Percentiles rank a stretch among this genome's conserved stretches.
phyloP scores from a whole-genome alignment of 1,140 invertebrate species.

The Palaemon carinicauda region DNA sequence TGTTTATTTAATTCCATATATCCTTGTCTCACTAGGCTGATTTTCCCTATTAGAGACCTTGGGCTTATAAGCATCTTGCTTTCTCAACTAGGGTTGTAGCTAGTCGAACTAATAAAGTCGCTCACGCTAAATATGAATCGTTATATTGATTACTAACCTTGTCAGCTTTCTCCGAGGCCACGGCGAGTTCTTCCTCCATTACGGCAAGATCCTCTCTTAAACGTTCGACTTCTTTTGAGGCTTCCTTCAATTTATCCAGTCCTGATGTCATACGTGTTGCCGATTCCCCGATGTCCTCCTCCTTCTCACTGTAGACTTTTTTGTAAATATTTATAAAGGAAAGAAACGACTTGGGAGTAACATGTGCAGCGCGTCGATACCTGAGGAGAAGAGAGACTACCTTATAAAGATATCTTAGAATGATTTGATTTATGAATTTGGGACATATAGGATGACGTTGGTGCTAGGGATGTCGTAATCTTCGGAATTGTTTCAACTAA shows the following conservation, averaged over 20 bases:
- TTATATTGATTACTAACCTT: constrained; percentile 67
- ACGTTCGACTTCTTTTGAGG: constrained; percentile 87
- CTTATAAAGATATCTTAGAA: no score
- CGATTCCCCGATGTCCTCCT: constrained; percentile 86
- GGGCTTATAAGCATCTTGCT: no score
- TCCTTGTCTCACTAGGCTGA: no score
- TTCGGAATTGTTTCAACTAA: no score
- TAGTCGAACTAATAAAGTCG: no score
- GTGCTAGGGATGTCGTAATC: no score
- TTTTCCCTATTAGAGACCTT: no score
- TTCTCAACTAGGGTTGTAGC: no score
- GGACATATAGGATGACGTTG: no score
- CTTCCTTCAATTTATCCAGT: constrained; percentile 90
- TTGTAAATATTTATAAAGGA: constrained; percentile 96
- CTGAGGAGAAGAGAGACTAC: constrained; percentile 62
- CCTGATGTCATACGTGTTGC: constrained; percentile 93
- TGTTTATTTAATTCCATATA: no score
- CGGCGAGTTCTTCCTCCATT: constrained; percentile 91
- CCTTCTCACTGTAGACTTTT: constrained; percentile 85
- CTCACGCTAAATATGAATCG: no score
- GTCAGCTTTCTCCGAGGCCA: constrained; percentile 89
- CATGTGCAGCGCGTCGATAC: constrained; percentile 91
- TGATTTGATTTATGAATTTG: no score
- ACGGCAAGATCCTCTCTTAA: constrained; percentile 90
- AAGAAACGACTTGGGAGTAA: constrained; percentile 96